Evolutionary conservation across 2,888 invertebrate species (phyloP), one percentile per base, ranked within the genome.

Genomic region (Cetonia aurata): DNA sequence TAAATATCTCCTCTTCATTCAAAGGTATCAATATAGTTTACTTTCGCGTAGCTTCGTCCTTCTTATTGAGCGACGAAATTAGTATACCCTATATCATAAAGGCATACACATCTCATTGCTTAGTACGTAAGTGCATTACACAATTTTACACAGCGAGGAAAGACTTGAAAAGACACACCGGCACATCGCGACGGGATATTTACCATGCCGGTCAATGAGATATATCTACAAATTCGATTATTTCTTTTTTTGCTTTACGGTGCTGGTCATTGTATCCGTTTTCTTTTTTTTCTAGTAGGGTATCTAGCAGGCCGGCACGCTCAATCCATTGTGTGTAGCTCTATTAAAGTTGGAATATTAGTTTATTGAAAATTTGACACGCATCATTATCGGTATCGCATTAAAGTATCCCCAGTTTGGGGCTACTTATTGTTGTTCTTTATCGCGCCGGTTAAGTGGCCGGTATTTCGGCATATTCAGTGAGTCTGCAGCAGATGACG

Each of bases 361-460:
- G 60, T 57, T 69, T 69, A 69, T 69, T 69, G 69, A 69, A 69
- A 69, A 69, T 69, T 69, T 69, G 53, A 69, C 59, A 57, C 56
- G 68, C 48, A 68, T 69, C 60, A 69, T 69, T 69, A 60, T 69
- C 56, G 52, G n/a, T 10, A 69, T 60, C 59, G 31, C 17, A 68
- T 68, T 69, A 59, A 41, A 60, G 59, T 69, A 68, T 68, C 15
- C 48, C 37, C 68, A 50, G 37, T 65, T 65, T 65, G 25, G 37
- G 17, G 48, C 46, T 37, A 65, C 50, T 65, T 65, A 50, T 65
- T 50, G 62, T 65, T 65, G 52, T 65, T 65, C 62, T 65, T 52
- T 65, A 65, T 65, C 17, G 50, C n/a, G 17, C 25, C 37, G 50
- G 62, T 65, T 41, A 65, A 65, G 62, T 37, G 15, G 60, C 13